These are phyloP conservation scores for Platycnemis pennipes DNA, from an alignment of 2,888 invertebrate species.

Conservation along the genomic window DNA sequence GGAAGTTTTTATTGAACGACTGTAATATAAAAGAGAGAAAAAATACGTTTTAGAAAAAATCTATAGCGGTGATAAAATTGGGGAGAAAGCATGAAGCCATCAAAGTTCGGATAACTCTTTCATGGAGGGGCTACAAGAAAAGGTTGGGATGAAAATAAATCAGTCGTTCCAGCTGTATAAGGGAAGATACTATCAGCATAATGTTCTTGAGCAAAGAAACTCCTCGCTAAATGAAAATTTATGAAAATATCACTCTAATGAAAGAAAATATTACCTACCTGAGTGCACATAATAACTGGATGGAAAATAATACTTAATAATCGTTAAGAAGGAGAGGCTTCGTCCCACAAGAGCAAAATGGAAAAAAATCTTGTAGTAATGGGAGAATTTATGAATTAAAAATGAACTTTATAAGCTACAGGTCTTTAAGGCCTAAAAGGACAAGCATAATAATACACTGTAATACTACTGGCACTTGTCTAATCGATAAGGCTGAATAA, in stretches of 20 bases:
- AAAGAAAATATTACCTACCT: neutral
- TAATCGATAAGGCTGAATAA: no score
- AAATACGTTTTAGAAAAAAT: neutral
- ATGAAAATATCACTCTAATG: neutral
- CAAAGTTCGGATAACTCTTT: neutral
- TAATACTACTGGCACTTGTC: no score
- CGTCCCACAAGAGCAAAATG: no score
- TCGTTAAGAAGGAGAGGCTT: no score
- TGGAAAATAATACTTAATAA: no score
- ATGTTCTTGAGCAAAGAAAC: neutral
- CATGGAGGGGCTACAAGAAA: neutral
- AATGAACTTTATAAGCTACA: no score
- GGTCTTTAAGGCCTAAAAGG: no score
- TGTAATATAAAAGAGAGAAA: neutral
- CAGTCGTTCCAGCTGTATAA: neutral
- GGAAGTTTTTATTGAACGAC: neutral
- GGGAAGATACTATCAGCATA: neutral
- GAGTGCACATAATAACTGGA: no score
- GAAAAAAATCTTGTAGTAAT: no score
- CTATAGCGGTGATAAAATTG: neutral
- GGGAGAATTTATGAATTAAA: no score
- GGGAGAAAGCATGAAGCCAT: neutral
- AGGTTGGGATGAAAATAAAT: neutral
- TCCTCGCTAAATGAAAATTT: no score
- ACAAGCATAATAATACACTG: no score